These are phyloP conservation scores for Myxocyprinus asiaticus DNA, from an alignment of 2,113 vertebrate species.

Conservation along the genomic window DNA sequence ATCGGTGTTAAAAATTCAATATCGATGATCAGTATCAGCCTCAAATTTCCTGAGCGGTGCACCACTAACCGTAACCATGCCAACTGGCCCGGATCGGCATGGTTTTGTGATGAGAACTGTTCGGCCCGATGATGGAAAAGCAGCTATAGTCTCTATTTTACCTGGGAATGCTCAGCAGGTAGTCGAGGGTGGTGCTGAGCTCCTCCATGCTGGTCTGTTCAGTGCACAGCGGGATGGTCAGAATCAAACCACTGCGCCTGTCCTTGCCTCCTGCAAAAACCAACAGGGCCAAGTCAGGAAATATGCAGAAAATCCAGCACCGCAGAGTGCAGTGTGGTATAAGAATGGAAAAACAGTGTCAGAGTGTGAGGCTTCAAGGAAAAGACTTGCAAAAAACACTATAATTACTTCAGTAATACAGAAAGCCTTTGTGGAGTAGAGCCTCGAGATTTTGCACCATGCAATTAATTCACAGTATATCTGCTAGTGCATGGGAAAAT, in stretches of 20 bases:
- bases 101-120: too few relatives aligned
- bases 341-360: constrained; percentile 26
- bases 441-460: neutral
- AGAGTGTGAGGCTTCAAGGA: neutral
- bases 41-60: too few relatives aligned
- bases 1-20: too few relatives aligned
- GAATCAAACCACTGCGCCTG: constrained; percentile 95
- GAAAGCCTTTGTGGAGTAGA: neutral
- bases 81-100: too few relatives aligned
- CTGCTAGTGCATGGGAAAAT: neutral
- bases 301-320: neutral
- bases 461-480: neutral
- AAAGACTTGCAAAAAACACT: constrained; percentile 18
- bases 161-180: constrained; percentile 97
- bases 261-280: constrained; percentile 89
- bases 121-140: too few relatives aligned
- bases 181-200: constrained; percentile 92
- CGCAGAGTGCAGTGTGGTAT: neutral
- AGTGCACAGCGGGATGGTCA: constrained; percentile 94
- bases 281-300: neutral
- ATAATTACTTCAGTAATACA: neutral
- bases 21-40: too few relatives aligned
- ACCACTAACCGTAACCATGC: too few relatives aligned
- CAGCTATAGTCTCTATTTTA: constrained; percentile 58
- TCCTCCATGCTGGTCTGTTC: constrained; percentile 99